Conservation (phyloP, 2,113 vertebrate genomes). For the Neopipo cinnamomea region DNA sequence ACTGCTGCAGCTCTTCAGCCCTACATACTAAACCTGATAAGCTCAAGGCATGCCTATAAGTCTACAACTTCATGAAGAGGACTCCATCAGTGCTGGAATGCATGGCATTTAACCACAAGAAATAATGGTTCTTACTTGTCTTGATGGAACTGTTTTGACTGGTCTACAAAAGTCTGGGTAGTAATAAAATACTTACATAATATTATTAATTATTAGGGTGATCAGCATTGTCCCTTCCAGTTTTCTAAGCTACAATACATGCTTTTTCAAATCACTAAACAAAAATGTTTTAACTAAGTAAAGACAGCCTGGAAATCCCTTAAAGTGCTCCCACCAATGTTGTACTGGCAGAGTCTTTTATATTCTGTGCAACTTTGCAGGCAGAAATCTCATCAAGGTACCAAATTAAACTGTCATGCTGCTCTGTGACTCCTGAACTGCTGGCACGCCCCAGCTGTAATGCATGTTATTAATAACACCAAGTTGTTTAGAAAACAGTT, state of each 20-base stretch:
- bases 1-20: not conserved
- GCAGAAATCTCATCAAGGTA: constrained; percentile 61
- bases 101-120: not conserved
- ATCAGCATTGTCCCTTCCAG: not conserved
- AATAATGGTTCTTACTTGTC: not conserved
- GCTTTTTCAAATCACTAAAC: not conserved
- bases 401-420: constrained; percentile 63
- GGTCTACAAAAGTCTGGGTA: not conserved
- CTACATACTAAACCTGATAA: not conserved
- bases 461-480: constrained; percentile 59
- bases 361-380: constrained; percentile 36
- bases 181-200: not conserved
- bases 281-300: not conserved
- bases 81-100: not conserved
- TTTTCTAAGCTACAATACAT: not conserved
- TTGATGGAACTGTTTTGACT: not conserved
- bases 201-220: not conserved
- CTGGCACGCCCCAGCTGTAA: constrained; percentile 39
- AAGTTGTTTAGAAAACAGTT: constrained; percentile 42
- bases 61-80: not conserved
- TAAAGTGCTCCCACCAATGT: not conserved
- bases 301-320: not conserved
- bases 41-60: not conserved
- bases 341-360: not conserved
- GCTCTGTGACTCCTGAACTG: constrained; percentile 52